A percentile compares a stretch with the other conserved stretches of the same genome.
Evolutionary conservation across 2,113 vertebrate species (phyloP).

Genomic region (Saguinus imperator): DNA sequence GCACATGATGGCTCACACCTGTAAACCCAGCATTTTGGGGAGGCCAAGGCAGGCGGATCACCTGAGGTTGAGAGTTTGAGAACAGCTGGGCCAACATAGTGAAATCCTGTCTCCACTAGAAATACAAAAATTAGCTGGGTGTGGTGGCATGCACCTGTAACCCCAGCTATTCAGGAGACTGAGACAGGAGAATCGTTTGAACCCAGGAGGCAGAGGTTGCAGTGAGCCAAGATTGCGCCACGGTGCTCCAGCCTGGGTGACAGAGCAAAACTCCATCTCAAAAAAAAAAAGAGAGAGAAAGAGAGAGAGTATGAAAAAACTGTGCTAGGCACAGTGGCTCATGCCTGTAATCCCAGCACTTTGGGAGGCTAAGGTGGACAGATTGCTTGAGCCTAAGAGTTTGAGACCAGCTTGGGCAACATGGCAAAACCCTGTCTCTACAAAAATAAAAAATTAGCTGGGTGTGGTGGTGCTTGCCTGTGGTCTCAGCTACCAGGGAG

Average conservation of each 20-base stretch:
- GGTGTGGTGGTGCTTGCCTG: not conserved
- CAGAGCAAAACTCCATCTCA: not conserved
- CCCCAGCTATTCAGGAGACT: not conserved
- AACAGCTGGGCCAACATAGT: not conserved
- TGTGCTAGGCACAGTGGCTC: no score
- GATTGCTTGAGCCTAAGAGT: not conserved
- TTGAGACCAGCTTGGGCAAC: not conserved
- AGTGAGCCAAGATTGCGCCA: not conserved
- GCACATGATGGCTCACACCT: no score
- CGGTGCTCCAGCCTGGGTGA: not conserved
- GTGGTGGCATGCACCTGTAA: not conserved
- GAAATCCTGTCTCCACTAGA: not conserved
- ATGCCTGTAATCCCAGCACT: not conserved
- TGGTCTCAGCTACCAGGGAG: not conserved
- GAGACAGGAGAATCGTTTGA: not conserved
- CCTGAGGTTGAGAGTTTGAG: not conserved
- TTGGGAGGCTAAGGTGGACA: not conserved
- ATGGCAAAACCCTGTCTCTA: not conserved
- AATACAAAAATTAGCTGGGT: not conserved
- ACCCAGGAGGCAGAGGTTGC: not conserved
- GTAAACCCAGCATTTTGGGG: not conserved
- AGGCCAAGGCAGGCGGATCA: fast-evolving
- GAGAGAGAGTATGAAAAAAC: no score
- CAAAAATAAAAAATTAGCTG: not conserved
- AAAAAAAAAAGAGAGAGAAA: no score